phyloP scores from a whole-genome alignment of 2,888 invertebrate species.

The Anoplius nigerrimus region DNA sequence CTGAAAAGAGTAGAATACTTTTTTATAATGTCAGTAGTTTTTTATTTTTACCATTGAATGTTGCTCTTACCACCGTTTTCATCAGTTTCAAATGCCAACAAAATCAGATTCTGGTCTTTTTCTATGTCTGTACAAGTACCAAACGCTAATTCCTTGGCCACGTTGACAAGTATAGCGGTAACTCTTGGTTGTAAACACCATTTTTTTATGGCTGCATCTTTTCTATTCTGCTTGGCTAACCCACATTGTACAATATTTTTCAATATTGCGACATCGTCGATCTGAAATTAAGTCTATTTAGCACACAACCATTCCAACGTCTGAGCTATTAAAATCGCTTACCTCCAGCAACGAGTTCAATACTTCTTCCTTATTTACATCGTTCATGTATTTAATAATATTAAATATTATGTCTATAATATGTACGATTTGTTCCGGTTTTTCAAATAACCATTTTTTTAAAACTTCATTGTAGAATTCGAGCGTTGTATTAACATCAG shows the following conservation, averaged over 20 bases:
- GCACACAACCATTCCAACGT: slow-evolving; percentile 3
- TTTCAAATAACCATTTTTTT: slow-evolving; percentile 76
- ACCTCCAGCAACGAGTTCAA: slow-evolving; percentile 79
- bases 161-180: slow-evolving; percentile 72
- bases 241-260: slow-evolving; percentile 60
- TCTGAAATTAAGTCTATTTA: slow-evolving; percentile 40
- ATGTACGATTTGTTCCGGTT: slow-evolving; percentile 76
- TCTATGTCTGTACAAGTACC: slow-evolving; percentile 41
- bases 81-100: slow-evolving; percentile 61
- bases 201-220: slow-evolving; percentile 71
- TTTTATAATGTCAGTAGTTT: no score
- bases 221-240: slow-evolving; percentile 75
- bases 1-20: slow-evolving; percentile 65
- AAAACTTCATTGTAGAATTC: slow-evolving; percentile 74
- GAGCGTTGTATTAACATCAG: slow-evolving; percentile 62
- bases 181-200: slow-evolving; percentile 76
- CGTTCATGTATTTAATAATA: slow-evolving; percentile 77
- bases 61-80: slow-evolving; percentile 71
- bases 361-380: slow-evolving; percentile 77
- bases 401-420: slow-evolving; percentile 81
- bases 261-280: slow-evolving; percentile 54
- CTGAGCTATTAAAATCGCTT: slow-evolving; percentile 42
- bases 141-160: slow-evolving; percentile 60
- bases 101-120: slow-evolving; percentile 56
- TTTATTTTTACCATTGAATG: no score